Conservation (phyloP, 2,113 vertebrate species). For the Vanacampus margaritifer region DNA sequence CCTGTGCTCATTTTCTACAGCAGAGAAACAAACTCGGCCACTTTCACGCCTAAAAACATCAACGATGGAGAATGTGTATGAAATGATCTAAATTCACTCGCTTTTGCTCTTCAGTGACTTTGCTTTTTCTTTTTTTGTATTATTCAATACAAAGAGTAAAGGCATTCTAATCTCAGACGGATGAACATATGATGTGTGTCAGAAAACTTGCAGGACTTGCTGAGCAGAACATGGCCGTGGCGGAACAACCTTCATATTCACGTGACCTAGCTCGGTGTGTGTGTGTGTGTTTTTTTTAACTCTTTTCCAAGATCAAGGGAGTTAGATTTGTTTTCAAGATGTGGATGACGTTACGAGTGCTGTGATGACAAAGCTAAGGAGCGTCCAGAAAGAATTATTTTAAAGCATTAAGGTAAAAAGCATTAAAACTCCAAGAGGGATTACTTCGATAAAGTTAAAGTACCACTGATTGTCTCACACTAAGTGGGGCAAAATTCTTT, state of each 20-base stretch:
- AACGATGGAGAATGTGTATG: slow-evolving; percentile 3
- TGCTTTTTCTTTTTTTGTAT: neutral
- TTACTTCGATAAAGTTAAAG: no score
- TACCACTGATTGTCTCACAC: no score
- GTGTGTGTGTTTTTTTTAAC: no score
- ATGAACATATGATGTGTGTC: neutral
- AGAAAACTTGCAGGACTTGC: neutral
- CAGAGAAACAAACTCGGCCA: neutral
- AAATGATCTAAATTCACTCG: neutral
- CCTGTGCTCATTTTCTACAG: neutral
- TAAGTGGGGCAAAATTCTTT: no score
- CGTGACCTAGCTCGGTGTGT: neutral
- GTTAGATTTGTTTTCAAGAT: no score
- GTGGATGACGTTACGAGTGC: no score
- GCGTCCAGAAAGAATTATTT: no score
- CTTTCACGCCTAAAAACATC: neutral
- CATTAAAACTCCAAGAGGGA: no score
- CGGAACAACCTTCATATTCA: neutral
- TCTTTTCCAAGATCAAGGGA: no score
- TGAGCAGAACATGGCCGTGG: neutral
- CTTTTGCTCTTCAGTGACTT: neutral
- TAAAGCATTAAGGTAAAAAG: no score
- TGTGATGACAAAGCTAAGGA: no score
- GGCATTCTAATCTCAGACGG: neutral
- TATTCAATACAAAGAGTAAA: neutral